phyloP scores from a whole-genome alignment of 2,113 vertebrate genomes.

The Cinclus mexicanus region DNA sequence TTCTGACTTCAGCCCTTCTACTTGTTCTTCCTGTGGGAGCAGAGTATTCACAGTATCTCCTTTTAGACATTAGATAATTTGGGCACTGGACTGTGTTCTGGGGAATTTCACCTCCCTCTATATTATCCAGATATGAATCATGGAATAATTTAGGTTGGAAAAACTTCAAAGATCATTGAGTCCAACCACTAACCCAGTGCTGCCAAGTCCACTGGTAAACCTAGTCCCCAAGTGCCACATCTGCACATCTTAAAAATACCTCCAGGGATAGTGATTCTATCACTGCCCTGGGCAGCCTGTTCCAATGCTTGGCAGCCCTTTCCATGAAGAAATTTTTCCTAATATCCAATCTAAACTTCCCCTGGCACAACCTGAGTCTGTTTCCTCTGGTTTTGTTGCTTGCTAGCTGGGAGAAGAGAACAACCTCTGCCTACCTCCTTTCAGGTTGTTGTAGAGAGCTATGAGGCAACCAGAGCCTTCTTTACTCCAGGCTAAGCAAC shows the following conservation, averaged over 20 bases:
- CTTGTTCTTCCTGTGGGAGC: not conserved
- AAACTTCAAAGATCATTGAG: not conserved
- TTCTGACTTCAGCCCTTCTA: not conserved
- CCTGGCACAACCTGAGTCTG: not conserved
- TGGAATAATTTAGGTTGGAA: not conserved
- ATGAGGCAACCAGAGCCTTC: rapidly evolving
- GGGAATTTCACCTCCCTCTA: not conserved
- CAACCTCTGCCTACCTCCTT: not conserved
- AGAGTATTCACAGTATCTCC: not conserved
- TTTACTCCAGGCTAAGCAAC: not conserved
- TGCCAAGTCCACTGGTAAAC: not conserved
- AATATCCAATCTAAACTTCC: not conserved
- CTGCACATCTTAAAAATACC: not conserved
- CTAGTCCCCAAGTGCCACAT: not conserved
- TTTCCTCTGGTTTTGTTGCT: not conserved
- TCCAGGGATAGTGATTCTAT: not conserved
- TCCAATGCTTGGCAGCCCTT: not conserved
- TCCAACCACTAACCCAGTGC: not conserved
- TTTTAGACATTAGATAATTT: not conserved
- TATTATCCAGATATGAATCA: not conserved
- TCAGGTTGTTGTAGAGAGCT: not conserved
- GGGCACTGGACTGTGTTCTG: not conserved
- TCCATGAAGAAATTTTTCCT: not conserved
- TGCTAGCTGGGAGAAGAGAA: not conserved
- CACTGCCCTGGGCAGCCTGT: not conserved